Percentiles rank a stretch among this genome's conserved stretches.
These are phyloP conservation scores for Oreocharis arfaki DNA, from an alignment of 2,113 vertebrate genomes.

Conservation along the genomic window DNA sequence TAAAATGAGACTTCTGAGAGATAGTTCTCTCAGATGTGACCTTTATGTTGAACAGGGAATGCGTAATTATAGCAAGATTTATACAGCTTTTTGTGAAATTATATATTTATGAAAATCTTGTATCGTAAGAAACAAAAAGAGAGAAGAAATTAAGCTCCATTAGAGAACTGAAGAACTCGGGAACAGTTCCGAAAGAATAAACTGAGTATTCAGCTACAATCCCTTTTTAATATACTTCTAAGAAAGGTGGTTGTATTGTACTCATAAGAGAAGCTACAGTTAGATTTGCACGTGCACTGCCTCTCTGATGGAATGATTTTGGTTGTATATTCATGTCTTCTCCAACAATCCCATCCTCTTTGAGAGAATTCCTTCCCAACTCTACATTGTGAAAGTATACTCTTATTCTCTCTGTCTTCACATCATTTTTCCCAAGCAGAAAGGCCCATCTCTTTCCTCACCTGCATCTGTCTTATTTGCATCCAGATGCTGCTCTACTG, in stretches of 20 bases:
- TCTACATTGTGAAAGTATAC: background rate
- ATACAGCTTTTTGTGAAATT: background rate
- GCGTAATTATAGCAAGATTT: background rate
- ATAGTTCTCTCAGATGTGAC: background rate
- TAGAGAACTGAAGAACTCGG: background rate
- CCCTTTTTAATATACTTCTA: background rate
- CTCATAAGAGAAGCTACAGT: background rate
- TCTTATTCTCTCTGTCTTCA: background rate
- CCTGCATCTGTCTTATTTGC: background rate
- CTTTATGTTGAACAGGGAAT: background rate
- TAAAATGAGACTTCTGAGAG: background rate
- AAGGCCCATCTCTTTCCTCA: background rate
- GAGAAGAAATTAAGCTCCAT: background rate
- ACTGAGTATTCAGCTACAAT: background rate
- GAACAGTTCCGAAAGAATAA: background rate
- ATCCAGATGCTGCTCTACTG: background rate
- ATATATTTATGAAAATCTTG: background rate
- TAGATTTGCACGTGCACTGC: background rate
- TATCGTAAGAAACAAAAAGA: background rate
- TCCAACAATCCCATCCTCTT: background rate
- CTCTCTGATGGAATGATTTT: background rate
- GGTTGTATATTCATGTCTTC: background rate
- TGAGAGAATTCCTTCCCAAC: background rate
- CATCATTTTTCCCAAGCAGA: background rate
- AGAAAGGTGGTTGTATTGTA: background rate